A percentile compares a stretch with the other conserved stretches of the same genome.
phyloP scores from a whole-genome alignment of 2,888 invertebrate species.

The Clostera curtula region DNA sequence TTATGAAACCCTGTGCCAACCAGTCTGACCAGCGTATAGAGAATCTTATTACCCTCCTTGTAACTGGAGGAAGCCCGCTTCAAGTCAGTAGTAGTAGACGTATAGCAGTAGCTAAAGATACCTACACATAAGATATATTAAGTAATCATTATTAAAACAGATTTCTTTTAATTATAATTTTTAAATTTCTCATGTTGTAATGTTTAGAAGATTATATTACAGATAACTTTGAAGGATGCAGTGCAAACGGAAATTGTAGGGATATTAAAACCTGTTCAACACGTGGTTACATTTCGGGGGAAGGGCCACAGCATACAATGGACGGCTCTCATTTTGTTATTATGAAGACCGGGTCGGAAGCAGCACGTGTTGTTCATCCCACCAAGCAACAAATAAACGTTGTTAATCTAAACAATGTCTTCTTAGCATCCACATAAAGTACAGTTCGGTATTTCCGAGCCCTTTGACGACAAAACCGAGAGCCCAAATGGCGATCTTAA shows the following conservation, averaged over 20 bases:
- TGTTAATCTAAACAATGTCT: conserved; percentile 25
- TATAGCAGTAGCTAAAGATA: too few species aligned
- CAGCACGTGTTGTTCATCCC: conserved; percentile 57
- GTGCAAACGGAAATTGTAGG: conserved; percentile 37
- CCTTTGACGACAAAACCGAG: conserved; percentile 1
- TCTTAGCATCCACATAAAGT: conserved; percentile 21
- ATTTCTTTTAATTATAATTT: too few species aligned
- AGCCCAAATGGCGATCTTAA: neutral
- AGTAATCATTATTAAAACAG: conserved; percentile 17
- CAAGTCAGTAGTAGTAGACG: too few species aligned
- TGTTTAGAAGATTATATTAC: conserved; percentile 15
- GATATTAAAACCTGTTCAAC: conserved; percentile 54
- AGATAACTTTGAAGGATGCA: conserved; percentile 12
- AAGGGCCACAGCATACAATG: conserved; percentile 50
- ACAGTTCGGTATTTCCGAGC: neutral
- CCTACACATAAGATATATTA: conserved; percentile 10
- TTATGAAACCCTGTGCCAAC: too few species aligned
- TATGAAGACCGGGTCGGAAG: conserved; percentile 50
- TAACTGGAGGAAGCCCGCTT: too few species aligned
- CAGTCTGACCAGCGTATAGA: too few species aligned
- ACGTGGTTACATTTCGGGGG: conserved; percentile 46
- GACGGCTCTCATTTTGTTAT: conserved; percentile 57
- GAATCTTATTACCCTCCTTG: too few species aligned
- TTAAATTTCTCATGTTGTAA: too few species aligned
- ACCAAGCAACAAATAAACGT: conserved; percentile 30